phyloP scores from a whole-genome alignment of 1,140 invertebrate genomes.

The Drosophila serrata region DNA sequence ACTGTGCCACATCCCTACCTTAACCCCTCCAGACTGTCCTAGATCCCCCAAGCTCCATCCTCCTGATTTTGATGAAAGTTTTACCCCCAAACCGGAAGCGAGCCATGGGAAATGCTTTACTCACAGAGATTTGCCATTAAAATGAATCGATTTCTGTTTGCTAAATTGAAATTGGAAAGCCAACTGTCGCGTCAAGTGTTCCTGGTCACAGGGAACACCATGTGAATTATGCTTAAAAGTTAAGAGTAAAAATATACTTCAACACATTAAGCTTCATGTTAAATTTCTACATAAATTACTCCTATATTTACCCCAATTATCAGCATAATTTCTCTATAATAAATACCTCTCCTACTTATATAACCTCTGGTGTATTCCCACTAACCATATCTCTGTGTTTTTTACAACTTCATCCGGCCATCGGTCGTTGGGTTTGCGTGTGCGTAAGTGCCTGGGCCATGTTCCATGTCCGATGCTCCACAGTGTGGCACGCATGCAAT shows the following conservation, averaged over 20 bases:
- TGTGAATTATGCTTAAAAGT: neutral
- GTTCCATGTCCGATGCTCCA: conserved; percentile 52
- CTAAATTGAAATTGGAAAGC: conserved; percentile 25
- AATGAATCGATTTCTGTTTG: conserved; percentile 66
- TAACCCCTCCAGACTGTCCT: conserved; percentile 11
- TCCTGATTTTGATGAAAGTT: conserved; percentile 65
- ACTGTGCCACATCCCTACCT: conserved; percentile 36
- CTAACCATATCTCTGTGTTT: neutral
- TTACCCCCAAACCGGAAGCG: conserved; percentile 60
- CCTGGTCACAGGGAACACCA: conserved; percentile 21
- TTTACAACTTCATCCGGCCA: conserved; percentile 56
- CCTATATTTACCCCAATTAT: neutral
- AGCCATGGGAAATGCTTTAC: conserved; percentile 56
- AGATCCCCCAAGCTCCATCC: neutral
- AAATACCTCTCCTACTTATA: conserved; percentile 1
- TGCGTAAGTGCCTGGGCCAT: conserved; percentile 40
- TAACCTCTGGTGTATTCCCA: conserved; percentile 13
- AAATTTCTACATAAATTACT: too few species aligned
- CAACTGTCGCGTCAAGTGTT: conserved; percentile 8
- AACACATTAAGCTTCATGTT: too few species aligned
- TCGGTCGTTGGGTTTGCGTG: conserved; percentile 42
- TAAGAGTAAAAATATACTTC: neutral
- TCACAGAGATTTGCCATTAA: conserved; percentile 59
- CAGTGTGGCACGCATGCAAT: conserved; percentile 47
- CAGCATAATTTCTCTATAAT: neutral